Evolutionary conservation across 2,797 vertebrate species (phyloP).

Genomic region (Alcedo quadribrachys): DNA sequence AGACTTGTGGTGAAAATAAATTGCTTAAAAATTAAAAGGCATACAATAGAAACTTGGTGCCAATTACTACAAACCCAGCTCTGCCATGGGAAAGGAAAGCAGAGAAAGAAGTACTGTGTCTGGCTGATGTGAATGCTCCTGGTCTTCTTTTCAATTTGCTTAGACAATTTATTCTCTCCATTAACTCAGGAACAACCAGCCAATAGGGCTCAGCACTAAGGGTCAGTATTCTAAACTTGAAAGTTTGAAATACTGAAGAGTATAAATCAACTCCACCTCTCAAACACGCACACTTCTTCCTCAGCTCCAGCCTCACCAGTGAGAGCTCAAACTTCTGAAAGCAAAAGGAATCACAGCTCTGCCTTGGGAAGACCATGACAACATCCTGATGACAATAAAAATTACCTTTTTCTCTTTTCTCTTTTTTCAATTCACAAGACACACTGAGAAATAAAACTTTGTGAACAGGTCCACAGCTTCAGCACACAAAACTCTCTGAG

Average conservation of each 20-base stretch:
- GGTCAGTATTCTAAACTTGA: neutral
- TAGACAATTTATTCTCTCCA: neutral
- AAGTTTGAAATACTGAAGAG: neutral
- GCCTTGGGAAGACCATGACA: neutral
- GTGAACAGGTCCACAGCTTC: neutral
- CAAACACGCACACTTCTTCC: neutral
- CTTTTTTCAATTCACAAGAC: neutral
- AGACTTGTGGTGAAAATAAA: constrained; percentile 37
- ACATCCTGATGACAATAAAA: neutral
- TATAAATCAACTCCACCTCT: neutral
- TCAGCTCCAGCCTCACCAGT: neutral
- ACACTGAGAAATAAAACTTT: neutral
- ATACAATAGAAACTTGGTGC: constrained; percentile 27
- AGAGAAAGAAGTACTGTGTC: neutral
- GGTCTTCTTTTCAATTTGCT: neutral
- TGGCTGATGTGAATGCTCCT: neutral
- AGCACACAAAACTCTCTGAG: neutral
- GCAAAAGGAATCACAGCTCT: neutral
- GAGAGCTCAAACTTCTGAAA: neutral
- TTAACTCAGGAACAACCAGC: neutral
- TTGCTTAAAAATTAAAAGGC: constrained; percentile 33
- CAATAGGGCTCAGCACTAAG: neutral
- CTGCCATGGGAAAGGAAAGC: neutral
- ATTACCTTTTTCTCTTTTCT: neutral
- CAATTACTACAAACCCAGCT: neutral